Evolutionary conservation across 2,888 invertebrate genomes (phyloP).

Genomic region (Trachelus stipa): DNA sequence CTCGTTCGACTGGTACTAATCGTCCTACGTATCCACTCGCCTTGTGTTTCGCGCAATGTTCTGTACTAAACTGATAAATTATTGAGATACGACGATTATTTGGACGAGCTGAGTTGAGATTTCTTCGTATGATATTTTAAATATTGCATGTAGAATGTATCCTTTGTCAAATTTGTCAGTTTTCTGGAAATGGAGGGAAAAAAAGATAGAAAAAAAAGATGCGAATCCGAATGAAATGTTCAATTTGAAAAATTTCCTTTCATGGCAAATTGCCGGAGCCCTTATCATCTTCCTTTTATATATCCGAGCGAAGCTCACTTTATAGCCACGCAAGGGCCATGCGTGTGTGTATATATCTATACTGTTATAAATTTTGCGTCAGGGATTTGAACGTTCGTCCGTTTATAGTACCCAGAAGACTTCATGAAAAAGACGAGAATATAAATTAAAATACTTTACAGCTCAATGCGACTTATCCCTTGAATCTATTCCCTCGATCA

Average conservation of each 20-base stretch:
- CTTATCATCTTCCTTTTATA: not conserved
- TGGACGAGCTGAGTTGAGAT: too few relatives aligned
- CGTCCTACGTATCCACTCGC: too few relatives aligned
- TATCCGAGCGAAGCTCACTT: not conserved
- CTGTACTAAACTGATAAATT: too few relatives aligned
- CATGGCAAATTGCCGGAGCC: not conserved
- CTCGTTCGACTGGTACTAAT: too few relatives aligned
- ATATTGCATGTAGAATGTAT: too few relatives aligned
- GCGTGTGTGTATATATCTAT: not conserved
- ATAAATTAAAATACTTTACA: slow-evolving; percentile 1
- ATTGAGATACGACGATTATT: too few relatives aligned
- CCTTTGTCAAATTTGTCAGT: too few relatives aligned
- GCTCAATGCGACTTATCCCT: not conserved
- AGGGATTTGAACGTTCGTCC: not conserved
- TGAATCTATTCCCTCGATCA: not conserved
- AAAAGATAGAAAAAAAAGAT: too few relatives aligned
- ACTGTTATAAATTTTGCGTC: not conserved
- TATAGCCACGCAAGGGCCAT: not conserved
- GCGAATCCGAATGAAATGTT: too few relatives aligned
- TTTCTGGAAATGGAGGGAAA: too few relatives aligned
- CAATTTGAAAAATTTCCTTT: not conserved
- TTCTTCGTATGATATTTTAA: too few relatives aligned
- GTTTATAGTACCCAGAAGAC: not conserved
- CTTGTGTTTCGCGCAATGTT: too few relatives aligned
- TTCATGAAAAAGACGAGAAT: not conserved